phyloP scores from a whole-genome alignment of 1,140 invertebrate species.

The Drosophila novamexicana region DNA sequence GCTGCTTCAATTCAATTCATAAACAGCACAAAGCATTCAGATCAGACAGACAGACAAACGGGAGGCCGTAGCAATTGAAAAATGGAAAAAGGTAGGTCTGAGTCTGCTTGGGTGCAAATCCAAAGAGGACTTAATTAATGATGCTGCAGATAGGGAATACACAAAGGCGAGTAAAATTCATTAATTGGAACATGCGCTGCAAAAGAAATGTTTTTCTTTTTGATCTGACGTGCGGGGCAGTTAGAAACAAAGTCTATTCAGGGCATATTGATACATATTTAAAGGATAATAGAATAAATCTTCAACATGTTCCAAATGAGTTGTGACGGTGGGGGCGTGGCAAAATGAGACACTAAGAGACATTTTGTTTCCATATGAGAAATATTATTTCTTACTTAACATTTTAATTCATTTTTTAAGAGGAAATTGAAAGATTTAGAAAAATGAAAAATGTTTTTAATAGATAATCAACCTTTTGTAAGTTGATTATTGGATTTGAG shows the following conservation, averaged over 20 bases:
- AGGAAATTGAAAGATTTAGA: no score
- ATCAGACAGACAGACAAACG: neutral
- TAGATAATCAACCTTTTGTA: no score
- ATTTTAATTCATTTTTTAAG: no score
- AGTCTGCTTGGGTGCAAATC: neutral
- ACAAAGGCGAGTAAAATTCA: constrained; percentile 3
- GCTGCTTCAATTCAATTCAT: constrained; percentile 39
- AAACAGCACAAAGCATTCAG: constrained; percentile 24
- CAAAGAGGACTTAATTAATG: constrained; percentile 74
- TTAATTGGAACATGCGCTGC: constrained; percentile 1
- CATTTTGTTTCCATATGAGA: no score
- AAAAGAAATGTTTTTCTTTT: neutral
- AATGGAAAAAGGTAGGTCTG: constrained; percentile 15
- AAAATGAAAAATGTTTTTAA: no score
- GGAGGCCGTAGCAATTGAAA: constrained; percentile 17
- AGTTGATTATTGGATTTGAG: no score
- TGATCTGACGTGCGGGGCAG: neutral
- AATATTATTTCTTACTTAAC: no score
- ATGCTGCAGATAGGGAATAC: constrained; percentile 38
- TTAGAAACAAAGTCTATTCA: neutral
- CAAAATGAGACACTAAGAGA: no score
- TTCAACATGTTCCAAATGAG: no score
- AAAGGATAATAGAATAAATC: neutral
- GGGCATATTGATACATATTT: no score
- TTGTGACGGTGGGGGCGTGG: no score